Conservation (phyloP, 2,797 vertebrate species). For the Leptoclinus maculatus region DNA sequence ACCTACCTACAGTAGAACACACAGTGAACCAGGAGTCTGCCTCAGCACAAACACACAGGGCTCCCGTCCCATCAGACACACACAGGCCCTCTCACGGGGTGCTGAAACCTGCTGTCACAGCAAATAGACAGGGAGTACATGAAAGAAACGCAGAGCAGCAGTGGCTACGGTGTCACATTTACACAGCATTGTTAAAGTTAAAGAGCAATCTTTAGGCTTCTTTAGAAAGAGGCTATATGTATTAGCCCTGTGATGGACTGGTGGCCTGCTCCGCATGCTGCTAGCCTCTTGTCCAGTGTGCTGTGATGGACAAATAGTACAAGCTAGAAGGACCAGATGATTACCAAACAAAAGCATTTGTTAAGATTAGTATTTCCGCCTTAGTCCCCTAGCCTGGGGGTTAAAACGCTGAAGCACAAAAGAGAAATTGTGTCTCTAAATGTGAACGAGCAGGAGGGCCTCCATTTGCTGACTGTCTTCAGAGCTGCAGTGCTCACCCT, state of each 20-base stretch:
- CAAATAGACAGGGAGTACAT: conserved; percentile 43
- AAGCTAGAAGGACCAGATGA: not conserved
- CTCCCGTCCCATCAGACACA: conserved; percentile 28
- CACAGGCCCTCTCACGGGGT: conserved; percentile 5
- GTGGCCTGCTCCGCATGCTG: not conserved
- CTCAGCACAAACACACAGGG: conserved; percentile 30
- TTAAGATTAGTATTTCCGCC: not conserved
- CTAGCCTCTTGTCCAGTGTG: not conserved
- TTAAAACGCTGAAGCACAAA: not conserved
- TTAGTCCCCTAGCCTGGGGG: not conserved
- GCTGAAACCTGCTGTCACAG: conserved; percentile 67
- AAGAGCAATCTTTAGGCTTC: not conserved
- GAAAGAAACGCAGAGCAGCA: conserved; percentile 6
- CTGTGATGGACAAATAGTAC: not conserved
- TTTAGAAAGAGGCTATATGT: not conserved
- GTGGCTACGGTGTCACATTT: not conserved
- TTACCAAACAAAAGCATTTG: not conserved
- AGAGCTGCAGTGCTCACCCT: not conserved
- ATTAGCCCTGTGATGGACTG: too few species aligned
- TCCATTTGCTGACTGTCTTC: not conserved
- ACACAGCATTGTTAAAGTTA: not conserved
- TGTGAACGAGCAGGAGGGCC: not conserved
- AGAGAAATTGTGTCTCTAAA: not conserved
- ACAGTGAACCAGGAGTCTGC: conserved; percentile 42
- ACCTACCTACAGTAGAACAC: conserved; percentile 39